Percentiles rank a stretch among this genome's conserved stretches.
These are phyloP conservation scores for Hermaeophaga mercurialis DNA, from an alignment of 2,888 invertebrate genomes.

Conservation along the genomic window DNA sequence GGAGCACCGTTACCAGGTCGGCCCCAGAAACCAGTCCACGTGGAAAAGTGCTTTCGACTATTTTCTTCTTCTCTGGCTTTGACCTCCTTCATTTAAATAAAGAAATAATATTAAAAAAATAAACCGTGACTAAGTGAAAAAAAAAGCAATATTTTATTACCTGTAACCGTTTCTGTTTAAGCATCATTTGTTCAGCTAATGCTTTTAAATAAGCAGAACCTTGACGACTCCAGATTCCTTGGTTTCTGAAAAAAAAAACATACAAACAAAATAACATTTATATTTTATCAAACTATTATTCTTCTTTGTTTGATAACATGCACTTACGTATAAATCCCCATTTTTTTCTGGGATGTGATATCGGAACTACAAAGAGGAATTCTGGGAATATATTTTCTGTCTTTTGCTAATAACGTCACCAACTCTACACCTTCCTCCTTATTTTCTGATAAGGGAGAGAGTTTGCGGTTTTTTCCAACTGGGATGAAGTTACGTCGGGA, in stretches of 20 bases:
- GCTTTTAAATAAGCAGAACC: conserved; percentile 60
- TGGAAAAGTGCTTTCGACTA: conserved; percentile 72
- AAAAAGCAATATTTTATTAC: conserved; percentile 41
- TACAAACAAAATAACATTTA: too few species aligned
- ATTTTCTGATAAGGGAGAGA: conserved; percentile 50
- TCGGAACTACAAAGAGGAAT: conserved; percentile 63
- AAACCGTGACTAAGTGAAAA: too few species aligned
- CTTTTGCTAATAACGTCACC: conserved; percentile 74
- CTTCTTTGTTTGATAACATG: too few species aligned
- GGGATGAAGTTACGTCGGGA: conserved; percentile 40
- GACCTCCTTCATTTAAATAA: conserved; percentile 60
- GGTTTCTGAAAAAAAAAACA: conserved; percentile 35
- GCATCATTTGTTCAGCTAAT: conserved; percentile 61
- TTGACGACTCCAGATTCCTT: conserved; percentile 48
- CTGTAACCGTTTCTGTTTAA: conserved; percentile 57
- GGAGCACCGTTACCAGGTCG: conserved; percentile 74
- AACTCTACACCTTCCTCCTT: conserved; percentile 70
- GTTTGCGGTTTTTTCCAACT: conserved; percentile 43
- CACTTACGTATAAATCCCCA: conserved; percentile 53
- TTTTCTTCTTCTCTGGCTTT: conserved; percentile 68
- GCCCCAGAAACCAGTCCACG: conserved; percentile 81
- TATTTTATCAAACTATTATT: too few species aligned
- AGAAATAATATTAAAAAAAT: not conserved
- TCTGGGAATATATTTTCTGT: conserved; percentile 63
- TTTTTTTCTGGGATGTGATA: conserved; percentile 60